Evolutionary conservation across 2,113 vertebrate species (phyloP), one percentile per base, ranked within the genome.

Genomic region (Heterochromis multidens): DNA sequence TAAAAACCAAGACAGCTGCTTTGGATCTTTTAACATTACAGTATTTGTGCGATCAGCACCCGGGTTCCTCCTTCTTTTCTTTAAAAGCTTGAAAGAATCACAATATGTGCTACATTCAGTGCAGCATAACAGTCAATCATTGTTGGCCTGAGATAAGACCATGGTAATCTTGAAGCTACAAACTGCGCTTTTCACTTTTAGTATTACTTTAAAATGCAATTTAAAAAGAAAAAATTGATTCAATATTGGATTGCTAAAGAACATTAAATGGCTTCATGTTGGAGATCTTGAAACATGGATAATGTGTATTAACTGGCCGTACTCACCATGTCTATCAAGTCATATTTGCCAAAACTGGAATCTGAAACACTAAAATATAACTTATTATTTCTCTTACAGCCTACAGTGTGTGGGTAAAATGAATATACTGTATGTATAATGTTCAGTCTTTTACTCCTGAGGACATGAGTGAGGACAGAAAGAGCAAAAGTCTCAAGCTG

Each of bases 1-100:
- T 78, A 89, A 91, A 86, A 89, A 92, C 74, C 81, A 33, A 79
- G 56, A 88, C 92, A 94, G 93, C 91, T 92, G 92, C 79, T 82
- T 85, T 67, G 83, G 90, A 93, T 93, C 90, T 91, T 91, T 93
- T 81, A 88, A 88, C 88, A 81, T 91, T 86, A 67, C 86, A 60
- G 56, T 88, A 88, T 92, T 93, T 92, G 89, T 91, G 83, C 84
- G 59, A 89, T 83, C 81, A 85, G 46, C 77, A 76, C 59, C 76
- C 19, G 31, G 60, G 33, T 83, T 80, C 80, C 76, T 87, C 63
- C 79, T 77, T 72, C 43, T 72, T 52, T 76, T 82, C 37, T 16
- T 52, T 81, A 49, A 74, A 87, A 80, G 72, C 70, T 56, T 61
- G 31, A 83, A 89, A 40, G 14, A 67, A 13, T 85, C 74, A 77